Conservation (phyloP, 64 coral and sea anemone genomes). For the Pocillopora damicornis region DNA sequence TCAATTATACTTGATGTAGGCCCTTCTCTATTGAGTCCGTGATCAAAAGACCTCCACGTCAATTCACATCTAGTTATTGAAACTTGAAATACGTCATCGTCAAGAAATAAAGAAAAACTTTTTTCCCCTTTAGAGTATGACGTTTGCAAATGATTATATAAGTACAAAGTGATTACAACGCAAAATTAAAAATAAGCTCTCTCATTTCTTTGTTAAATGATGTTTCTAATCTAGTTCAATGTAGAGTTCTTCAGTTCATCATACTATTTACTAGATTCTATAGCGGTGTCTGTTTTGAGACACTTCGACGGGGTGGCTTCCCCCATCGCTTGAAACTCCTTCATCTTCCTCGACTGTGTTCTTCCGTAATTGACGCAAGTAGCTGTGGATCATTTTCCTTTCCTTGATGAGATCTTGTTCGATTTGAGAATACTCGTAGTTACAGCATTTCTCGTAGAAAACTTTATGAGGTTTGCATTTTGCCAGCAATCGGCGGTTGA, state of each 20-base stretch:
- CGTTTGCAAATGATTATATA: background rate
- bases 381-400: slow-evolving; percentile 31
- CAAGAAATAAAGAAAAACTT: background rate
- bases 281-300: background rate
- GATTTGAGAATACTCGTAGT: slow-evolving; percentile 64
- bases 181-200: background rate
- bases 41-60: background rate
- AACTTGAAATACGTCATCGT: background rate
- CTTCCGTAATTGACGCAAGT: slow-evolving; percentile 29
- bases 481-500: slow-evolving; percentile 43
- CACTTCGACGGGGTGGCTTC: background rate
- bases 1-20: background rate
- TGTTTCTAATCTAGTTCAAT: background rate
- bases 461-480: slow-evolving; percentile 77
- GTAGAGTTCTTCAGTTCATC: background rate
- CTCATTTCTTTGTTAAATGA: background rate
- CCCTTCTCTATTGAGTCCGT: slow-evolving; percentile 1
- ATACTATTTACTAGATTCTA: background rate
- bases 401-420: slow-evolving; percentile 42
- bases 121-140: slow-evolving; percentile 11
- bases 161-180: too few species aligned
- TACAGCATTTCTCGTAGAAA: slow-evolving; percentile 80
- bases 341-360: slow-evolving; percentile 22
- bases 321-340: slow-evolving; percentile 4
- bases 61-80: background rate